Percentiles rank a stretch among this genome's conserved stretches.
Evolutionary conservation across 1,140 invertebrate species (phyloP).

Genomic region (Diabrotica undecimpunctata): DNA sequence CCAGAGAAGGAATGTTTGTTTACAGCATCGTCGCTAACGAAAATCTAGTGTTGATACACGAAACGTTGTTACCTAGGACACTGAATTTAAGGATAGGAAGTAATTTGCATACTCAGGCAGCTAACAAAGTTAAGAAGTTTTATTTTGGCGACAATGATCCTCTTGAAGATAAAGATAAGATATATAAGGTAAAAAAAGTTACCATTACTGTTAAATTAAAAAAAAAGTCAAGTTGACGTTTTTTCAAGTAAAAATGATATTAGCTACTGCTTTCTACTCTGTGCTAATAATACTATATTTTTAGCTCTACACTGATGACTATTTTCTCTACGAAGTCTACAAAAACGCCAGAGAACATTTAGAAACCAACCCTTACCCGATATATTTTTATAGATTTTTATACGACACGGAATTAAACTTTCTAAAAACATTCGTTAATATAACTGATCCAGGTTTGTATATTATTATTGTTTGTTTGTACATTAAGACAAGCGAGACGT

Average conservation of each 20-base stretch:
- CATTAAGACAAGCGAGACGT: no score
- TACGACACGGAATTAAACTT: conserved; percentile 31
- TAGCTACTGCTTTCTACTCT: no score
- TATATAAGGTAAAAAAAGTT: conserved; percentile 30
- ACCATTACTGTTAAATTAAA: not conserved
- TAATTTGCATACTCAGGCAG: conserved; percentile 45
- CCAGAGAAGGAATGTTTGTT: conserved; percentile 45
- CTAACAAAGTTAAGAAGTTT: conserved; percentile 51
- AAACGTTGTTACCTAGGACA: conserved; percentile 44
- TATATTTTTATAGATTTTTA: conserved; percentile 33
- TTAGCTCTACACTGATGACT: conserved; percentile 31
- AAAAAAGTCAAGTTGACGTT: no score
- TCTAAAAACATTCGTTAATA: conserved; percentile 19
- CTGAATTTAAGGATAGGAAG: conserved; percentile 49
- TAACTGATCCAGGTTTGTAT: conserved; percentile 6
- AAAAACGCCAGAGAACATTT: conserved; percentile 20
- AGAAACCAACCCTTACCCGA: conserved; percentile 21
- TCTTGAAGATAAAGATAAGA: conserved; percentile 41
- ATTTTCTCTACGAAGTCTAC: conserved; percentile 27
- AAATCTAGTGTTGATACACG: conserved; percentile 31
- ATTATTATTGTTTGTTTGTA: no score
- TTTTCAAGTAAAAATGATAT: no score
- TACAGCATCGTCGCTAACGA: conserved; percentile 47
- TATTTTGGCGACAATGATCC: conserved; percentile 50
- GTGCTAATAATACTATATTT: conserved; percentile 9